A percentile compares a stretch with the other conserved stretches of the same genome.
Conservation (phyloP, 2,888 invertebrate genomes). For the Eristalinus aeneus region DNA sequence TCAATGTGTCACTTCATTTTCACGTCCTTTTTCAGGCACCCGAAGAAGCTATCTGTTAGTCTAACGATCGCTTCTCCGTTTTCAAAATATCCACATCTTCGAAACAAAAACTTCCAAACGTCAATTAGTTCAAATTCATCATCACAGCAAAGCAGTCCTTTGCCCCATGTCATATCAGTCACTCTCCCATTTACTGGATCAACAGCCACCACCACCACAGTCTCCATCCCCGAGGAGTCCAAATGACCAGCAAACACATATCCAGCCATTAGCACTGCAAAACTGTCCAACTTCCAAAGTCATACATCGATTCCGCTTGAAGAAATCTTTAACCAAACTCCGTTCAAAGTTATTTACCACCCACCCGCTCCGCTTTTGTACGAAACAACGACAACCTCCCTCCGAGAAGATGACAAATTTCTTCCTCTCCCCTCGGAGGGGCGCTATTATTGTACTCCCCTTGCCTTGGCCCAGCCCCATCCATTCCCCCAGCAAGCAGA, state of each 20-base stretch:
- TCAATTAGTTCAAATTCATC: not conserved
- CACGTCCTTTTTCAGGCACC: too few species aligned
- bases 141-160: not conserved
- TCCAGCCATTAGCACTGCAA: not conserved
- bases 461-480: not conserved
- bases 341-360: not conserved
- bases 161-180: not conserved
- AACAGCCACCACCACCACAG: not conserved
- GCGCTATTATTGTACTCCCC: not conserved
- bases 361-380: slow-evolving; percentile 23
- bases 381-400: slow-evolving; percentile 33
- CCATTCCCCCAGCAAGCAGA: not conserved
- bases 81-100: too few species aligned
- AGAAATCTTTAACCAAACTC: slow-evolving; percentile 18
- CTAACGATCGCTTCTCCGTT: too few species aligned
- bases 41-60: too few species aligned
- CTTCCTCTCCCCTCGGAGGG: not conserved
- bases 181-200: not conserved
- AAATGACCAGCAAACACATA: not conserved
- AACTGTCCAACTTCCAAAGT: slow-evolving; percentile 19
- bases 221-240: not conserved
- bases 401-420: slow-evolving; percentile 48
- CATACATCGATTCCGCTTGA: slow-evolving; percentile 21
- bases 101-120: too few species aligned
- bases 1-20: too few species aligned